Percentiles rank a stretch among this genome's conserved stretches.
These are phyloP conservation scores for Phaenicophaeus curvirostris DNA, from an alignment of 2,797 vertebrate species.

Conservation along the genomic window DNA sequence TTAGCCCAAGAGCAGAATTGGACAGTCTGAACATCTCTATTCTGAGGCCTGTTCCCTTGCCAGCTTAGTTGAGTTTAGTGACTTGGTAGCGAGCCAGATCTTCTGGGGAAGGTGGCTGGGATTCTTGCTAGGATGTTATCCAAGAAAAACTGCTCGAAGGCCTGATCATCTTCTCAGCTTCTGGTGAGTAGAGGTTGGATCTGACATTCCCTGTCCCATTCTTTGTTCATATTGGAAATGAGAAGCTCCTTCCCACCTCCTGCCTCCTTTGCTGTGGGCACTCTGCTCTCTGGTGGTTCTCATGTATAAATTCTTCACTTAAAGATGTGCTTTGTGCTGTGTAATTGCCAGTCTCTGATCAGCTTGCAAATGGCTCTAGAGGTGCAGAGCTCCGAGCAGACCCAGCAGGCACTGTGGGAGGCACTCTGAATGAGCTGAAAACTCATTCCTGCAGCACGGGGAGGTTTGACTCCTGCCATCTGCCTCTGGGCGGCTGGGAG, in stretches of 20 bases:
- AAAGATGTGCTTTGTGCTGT: slow-evolving; percentile 3
- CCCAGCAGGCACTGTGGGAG: slow-evolving; percentile 31
- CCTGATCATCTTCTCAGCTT: slow-evolving; percentile 43
- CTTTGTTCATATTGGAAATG: slow-evolving; percentile 3
- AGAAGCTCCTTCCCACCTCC: slow-evolving; percentile 42
- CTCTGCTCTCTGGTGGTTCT: slow-evolving; percentile 62
- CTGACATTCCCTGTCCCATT: slow-evolving; percentile 27
- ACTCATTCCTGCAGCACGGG: neutral
- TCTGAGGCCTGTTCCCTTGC: slow-evolving; percentile 46
- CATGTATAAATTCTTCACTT: slow-evolving; percentile 30
- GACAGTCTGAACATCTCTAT: slow-evolving; percentile 1
- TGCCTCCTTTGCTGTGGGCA: slow-evolving; percentile 43
- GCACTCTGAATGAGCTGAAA: slow-evolving; percentile 16
- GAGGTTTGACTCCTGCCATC: slow-evolving; percentile 22
- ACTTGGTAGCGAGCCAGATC: slow-evolving; percentile 63
- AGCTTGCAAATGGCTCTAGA: slow-evolving; percentile 38
- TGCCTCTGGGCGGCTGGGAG: slow-evolving; percentile 45
- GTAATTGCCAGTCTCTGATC: slow-evolving; percentile 12
- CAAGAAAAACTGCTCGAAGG: slow-evolving; percentile 60
- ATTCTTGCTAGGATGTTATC: slow-evolving; percentile 57
- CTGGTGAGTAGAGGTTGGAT: slow-evolving; percentile 48
- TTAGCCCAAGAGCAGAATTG: slow-evolving; percentile 30
- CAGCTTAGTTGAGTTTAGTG: slow-evolving; percentile 48
- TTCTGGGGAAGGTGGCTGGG: slow-evolving; percentile 59
- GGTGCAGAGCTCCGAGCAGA: neutral